Evolutionary conservation across 35 echinoderm and acorn worm species (phyloP).

Genomic region (Acanthaster planci): DNA sequence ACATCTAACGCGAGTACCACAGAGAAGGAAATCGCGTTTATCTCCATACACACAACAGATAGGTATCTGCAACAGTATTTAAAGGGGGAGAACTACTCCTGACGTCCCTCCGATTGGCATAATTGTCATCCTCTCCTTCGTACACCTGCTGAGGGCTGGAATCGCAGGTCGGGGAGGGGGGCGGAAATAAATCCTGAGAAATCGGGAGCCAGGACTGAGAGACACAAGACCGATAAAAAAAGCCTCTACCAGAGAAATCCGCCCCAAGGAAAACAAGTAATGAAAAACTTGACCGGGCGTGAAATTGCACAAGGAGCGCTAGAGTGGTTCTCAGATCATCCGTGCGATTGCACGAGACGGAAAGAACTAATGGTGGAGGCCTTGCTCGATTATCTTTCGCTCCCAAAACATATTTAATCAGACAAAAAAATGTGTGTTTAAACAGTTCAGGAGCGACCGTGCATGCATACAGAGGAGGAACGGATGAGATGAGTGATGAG

Average conservation of each 20-base stretch:
- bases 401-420: background rate
- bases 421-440: slow-evolving; percentile 7
- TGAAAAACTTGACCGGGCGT: slow-evolving; percentile 10
- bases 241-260: background rate
- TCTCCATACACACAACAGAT: too few species aligned
- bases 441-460: background rate
- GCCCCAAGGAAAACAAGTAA: background rate
- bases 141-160: background rate
- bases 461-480: too few species aligned
- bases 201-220: too few species aligned
- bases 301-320: slow-evolving; percentile 21
- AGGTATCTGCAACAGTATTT: too few species aligned
- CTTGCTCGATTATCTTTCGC: background rate
- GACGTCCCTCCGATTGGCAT: too few species aligned
- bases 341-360: slow-evolving; percentile 3
- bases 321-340: background rate
- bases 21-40: too few species aligned
- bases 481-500: too few species aligned
- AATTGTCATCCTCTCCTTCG: background rate
- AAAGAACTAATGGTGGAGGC: background rate
- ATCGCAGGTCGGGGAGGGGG: too few species aligned
- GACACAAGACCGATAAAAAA: background rate
- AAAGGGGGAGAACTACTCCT: too few species aligned
- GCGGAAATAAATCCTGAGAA: too few species aligned
- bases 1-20: too few species aligned